Evolutionary conservation across 2,113 vertebrate genomes (phyloP).

Genomic region (Antigone vipio): DNA sequence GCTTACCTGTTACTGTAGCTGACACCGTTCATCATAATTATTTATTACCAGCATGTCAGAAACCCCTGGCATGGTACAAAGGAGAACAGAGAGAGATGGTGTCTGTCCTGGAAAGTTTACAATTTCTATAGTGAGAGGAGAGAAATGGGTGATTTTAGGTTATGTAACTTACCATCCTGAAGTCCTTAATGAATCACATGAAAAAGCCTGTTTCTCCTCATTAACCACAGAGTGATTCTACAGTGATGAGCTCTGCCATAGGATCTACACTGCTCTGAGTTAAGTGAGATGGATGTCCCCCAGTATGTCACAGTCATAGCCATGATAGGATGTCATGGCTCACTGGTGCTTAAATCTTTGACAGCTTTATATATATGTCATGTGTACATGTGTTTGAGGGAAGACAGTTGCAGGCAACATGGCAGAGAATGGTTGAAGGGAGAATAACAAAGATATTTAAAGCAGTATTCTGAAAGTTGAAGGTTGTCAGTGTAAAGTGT

Average conservation of each 20-base stretch:
- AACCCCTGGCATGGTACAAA: neutral
- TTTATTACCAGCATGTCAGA: neutral
- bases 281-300: neutral
- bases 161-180: neutral
- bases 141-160: neutral
- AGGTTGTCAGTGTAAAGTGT: neutral
- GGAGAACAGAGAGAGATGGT: neutral
- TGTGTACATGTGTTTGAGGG: neutral
- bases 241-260: neutral
- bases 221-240: neutral
- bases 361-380: neutral
- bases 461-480: neutral
- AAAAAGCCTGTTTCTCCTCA: neutral
- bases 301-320: neutral
- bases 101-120: neutral
- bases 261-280: neutral
- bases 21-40: neutral
- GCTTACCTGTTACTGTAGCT: neutral
- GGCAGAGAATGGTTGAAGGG: neutral
- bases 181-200: neutral
- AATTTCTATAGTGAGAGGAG: neutral
- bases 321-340: neutral
- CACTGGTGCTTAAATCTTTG: neutral
- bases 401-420: neutral
- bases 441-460: neutral